phyloP scores from a whole-genome alignment of 2,113 vertebrate species.

The Saguinus midas region DNA sequence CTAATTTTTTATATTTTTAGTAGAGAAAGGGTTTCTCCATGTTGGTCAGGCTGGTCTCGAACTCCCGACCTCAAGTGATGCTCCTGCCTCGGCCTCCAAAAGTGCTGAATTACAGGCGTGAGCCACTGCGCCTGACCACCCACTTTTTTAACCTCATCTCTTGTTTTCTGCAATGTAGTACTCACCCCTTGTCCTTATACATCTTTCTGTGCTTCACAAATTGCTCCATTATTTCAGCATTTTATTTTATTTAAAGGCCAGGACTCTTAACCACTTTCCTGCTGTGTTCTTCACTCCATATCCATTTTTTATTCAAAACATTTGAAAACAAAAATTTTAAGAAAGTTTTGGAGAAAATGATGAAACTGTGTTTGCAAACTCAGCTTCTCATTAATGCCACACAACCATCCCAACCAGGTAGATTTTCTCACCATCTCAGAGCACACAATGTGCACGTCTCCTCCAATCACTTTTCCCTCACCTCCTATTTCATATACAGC shows the following conservation, averaged over 20 bases:
- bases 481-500: background rate
- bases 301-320: background rate
- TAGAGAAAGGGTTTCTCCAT: too few species aligned
- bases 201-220: background rate
- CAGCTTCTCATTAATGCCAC: background rate
- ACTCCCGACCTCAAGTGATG: too few species aligned
- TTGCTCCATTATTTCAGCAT: background rate
- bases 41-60: too few species aligned
- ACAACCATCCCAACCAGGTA: too few species aligned
- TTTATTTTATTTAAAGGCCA: background rate
- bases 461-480: too few species aligned
- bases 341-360: background rate
- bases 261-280: background rate
- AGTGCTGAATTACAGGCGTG: too few species aligned
- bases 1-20: too few species aligned
- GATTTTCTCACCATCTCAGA: background rate
- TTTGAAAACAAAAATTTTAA: background rate
- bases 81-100: too few species aligned
- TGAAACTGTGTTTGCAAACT: background rate
- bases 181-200: background rate
- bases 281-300: background rate
- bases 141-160: background rate
- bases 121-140: too few species aligned
- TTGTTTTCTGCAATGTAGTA: background rate
- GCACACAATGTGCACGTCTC: background rate